Conservation (phyloP, 92 coral and sea anemone species). For the Porites evermanni region DNA sequence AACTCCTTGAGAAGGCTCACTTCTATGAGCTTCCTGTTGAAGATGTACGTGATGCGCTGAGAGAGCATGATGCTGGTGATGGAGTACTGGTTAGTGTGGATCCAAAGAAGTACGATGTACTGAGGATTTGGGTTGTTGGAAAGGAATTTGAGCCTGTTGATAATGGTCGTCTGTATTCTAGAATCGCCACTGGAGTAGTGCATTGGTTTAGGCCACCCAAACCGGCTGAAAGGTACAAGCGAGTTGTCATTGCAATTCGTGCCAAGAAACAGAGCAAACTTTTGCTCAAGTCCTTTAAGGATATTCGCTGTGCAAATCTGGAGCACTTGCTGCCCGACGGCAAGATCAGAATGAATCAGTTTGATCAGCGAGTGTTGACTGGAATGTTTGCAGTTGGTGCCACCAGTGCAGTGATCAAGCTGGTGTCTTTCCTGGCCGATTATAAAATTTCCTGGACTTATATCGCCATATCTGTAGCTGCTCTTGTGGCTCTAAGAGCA, state of each 20-base stretch:
- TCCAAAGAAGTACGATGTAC: conserved; percentile 81
- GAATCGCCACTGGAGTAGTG: conserved; percentile 21
- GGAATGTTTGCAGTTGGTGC: conserved; percentile 76
- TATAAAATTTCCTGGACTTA: conserved; percentile 73
- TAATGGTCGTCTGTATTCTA: conserved; percentile 52
- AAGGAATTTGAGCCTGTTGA: conserved; percentile 74
- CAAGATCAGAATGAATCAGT: conserved; percentile 82
- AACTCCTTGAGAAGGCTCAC: conserved; percentile 78
- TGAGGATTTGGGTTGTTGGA: conserved; percentile 89
- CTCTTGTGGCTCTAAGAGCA: conserved; percentile 72
- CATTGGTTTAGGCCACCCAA: conserved; percentile 35
- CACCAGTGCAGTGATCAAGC: conserved; percentile 73
- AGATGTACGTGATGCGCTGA: conserved; percentile 71
- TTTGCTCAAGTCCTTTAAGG: conserved; percentile 83
- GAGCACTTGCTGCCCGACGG: conserved; percentile 92
- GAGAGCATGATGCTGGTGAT: conserved; percentile 83
- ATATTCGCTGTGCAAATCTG: conserved; percentile 83
- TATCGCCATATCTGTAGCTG: conserved; percentile 74
- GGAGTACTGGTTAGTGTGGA: conserved; percentile 89
- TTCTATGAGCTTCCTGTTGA: conserved; percentile 85
- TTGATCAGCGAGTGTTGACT: conserved; percentile 72
- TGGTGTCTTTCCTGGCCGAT: conserved; percentile 82
- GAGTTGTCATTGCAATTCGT: conserved; percentile 85
- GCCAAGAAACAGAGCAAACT: conserved; percentile 81
- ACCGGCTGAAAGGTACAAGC: conserved; percentile 76